Evolutionary conservation across 2,113 vertebrate genomes (phyloP).

Genomic region (Cebidichthys violaceus): DNA sequence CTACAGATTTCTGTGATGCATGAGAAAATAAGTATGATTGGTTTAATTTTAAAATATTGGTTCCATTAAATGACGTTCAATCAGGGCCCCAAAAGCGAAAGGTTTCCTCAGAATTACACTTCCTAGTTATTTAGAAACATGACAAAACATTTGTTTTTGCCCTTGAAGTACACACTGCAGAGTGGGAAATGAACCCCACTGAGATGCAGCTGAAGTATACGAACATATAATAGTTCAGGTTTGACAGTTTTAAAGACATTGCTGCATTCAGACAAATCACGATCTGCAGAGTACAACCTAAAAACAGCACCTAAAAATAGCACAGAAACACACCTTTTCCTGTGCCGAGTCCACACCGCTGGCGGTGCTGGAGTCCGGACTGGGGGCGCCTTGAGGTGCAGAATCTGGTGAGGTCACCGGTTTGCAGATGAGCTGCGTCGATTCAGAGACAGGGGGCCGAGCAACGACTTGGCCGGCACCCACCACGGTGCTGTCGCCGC

Average conservation of each 20-base stretch:
- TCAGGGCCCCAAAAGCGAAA: neutral
- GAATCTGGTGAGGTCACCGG: neutral
- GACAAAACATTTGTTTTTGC: neutral
- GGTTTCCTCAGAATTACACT: neutral
- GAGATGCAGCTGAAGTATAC: neutral
- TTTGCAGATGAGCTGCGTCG: neutral
- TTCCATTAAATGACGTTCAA: neutral
- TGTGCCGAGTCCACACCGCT: neutral
- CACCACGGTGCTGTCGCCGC: slow-evolving; percentile 4
- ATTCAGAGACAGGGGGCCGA: neutral
- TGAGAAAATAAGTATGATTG: neutral
- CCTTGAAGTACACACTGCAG: neutral
- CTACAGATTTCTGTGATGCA: slow-evolving; percentile 31
- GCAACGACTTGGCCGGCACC: neutral
- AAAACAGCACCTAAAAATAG: neutral
- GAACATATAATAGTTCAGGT: neutral
- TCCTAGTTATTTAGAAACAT: neutral
- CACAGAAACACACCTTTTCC: slow-evolving; percentile 20
- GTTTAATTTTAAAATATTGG: neutral
- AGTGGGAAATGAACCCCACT: neutral
- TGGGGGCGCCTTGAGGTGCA: neutral
- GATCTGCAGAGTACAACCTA: neutral
- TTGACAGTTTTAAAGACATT: neutral
- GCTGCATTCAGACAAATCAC: neutral
- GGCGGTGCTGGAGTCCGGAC: slow-evolving; percentile 25